phyloP scores from a whole-genome alignment of 2,113 vertebrate species.

The Synodontis membranacea region DNA sequence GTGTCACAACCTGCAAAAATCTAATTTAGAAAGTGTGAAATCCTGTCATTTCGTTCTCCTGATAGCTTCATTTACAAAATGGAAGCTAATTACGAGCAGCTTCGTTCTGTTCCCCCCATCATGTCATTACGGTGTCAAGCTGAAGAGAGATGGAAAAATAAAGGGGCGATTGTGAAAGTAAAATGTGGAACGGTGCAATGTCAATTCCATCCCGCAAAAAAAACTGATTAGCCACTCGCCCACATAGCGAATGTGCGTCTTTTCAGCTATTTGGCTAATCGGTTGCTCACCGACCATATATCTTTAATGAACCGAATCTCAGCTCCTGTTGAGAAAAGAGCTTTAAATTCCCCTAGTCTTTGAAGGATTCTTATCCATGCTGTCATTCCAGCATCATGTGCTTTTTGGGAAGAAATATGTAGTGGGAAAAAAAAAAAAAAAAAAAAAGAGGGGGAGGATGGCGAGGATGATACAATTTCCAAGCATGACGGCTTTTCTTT shows the following conservation, averaged over 20 bases:
- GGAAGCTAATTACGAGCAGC: slow-evolving; percentile 29
- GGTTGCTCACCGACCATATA: slow-evolving; percentile 15
- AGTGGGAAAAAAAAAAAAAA: no score
- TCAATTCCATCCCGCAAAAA: slow-evolving; percentile 6
- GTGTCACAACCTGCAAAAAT: slow-evolving; percentile 6
- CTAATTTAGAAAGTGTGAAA: slow-evolving; percentile 37
- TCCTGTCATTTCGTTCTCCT: slow-evolving; percentile 8
- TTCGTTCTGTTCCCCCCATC: not conserved
- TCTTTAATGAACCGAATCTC: slow-evolving; percentile 14
- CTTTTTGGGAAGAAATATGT: not conserved
- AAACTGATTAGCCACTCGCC: slow-evolving; percentile 35
- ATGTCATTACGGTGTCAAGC: slow-evolving; percentile 26
- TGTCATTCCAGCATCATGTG: slow-evolving; percentile 17
- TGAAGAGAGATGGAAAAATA: not conserved
- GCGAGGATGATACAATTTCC: slow-evolving; percentile 15
- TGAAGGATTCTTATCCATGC: slow-evolving; percentile 6
- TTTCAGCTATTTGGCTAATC: slow-evolving; percentile 5
- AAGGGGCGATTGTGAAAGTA: slow-evolving; percentile 24
- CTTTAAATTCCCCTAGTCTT: slow-evolving; percentile 11
- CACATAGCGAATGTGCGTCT: not conserved
- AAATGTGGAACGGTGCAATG: slow-evolving; percentile 2
- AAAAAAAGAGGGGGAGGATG: not conserved
- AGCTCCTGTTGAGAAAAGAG: slow-evolving; percentile 13
- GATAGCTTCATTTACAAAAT: slow-evolving; percentile 37
- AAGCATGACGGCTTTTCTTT: slow-evolving; percentile 30